phyloP scores from a whole-genome alignment of 2,113 vertebrate species.

The Potamarius usumacintae region DNA sequence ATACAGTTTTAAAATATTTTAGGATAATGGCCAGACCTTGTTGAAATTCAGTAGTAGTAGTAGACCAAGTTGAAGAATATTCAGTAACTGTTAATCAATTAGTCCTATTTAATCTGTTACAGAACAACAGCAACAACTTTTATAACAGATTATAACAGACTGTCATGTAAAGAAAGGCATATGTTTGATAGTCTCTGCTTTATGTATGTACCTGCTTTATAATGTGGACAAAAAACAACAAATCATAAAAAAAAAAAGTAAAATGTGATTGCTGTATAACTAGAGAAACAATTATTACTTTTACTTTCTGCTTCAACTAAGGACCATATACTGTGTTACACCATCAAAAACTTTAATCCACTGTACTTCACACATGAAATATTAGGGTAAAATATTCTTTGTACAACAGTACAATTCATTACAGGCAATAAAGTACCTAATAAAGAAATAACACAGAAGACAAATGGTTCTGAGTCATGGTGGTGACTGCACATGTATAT shows the following conservation, averaged over 20 bases:
- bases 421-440: constrained; percentile 4
- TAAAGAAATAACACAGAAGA: constrained; percentile 4
- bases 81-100: background rate
- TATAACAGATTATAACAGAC: background rate
- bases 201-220: background rate
- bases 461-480: constrained; percentile 27
- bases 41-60: background rate
- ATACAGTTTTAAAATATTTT: background rate
- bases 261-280: background rate
- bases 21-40: background rate
- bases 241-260: background rate
- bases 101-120: background rate
- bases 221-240: background rate
- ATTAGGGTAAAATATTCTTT: constrained; percentile 5
- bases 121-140: no score
- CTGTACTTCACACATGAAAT: constrained; percentile 47
- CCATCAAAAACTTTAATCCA: constrained; percentile 26
- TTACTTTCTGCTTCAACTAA: background rate
- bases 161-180: background rate
- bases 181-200: background rate
- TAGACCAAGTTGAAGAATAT: background rate
- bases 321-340: background rate
- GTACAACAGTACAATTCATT: background rate
- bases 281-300: background rate
- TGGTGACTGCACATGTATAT: constrained; percentile 7